Base-by-base conservation (phyloP, 2,113 vertebrate species). In the Scatophagus argus region DNA sequence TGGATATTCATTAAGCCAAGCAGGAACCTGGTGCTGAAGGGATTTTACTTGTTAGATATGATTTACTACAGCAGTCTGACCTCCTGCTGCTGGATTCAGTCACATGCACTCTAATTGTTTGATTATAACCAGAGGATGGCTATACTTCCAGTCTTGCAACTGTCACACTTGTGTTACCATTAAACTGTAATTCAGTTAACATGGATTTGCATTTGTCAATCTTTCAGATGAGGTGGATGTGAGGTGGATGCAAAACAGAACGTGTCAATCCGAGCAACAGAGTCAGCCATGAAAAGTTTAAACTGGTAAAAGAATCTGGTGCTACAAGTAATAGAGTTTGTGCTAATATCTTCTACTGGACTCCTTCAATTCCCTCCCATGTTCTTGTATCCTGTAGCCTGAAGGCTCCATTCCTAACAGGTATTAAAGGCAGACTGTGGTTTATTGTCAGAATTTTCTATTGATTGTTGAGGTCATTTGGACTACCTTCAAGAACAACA, bases 41-140 rank as follows among this genome's bases (percentile, higher is more conserved):
- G 79, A 81, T 84, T 79, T 78, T 23, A 83, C 67, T 78, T 73
- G 78, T 86, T 88, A 83, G 63, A 66, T 64, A 61, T 90, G 86
- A 88, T 88, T 87, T 87, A 87, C 38, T 46, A 71, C 82, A 23
- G 44, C 59, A 38, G 69, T 29, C 69, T 74, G 77, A 88, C 79
- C 85, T 80, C 84, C 83, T 32, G 81, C 83, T 82, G 84, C 82
- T 76, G 74, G 71, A 73, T 79, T 56, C 73, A 71, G 75, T 63
- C 74, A 79, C 71, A 75, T 65, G 77, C 47, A 23, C 66, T 51
- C 64, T 49, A 71, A 79, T 83, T 41, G 38, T 73, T 67, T 74
- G 64, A 87, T 81, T 74, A 69, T 51, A 75, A 78, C 38, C 80
- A 80, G 71, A 89, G 69, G 58, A 75, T 66, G n/a, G 72, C 74